phyloP scores from a whole-genome alignment of 2,888 invertebrate genomes.

The Neoaliturus tenellus region DNA sequence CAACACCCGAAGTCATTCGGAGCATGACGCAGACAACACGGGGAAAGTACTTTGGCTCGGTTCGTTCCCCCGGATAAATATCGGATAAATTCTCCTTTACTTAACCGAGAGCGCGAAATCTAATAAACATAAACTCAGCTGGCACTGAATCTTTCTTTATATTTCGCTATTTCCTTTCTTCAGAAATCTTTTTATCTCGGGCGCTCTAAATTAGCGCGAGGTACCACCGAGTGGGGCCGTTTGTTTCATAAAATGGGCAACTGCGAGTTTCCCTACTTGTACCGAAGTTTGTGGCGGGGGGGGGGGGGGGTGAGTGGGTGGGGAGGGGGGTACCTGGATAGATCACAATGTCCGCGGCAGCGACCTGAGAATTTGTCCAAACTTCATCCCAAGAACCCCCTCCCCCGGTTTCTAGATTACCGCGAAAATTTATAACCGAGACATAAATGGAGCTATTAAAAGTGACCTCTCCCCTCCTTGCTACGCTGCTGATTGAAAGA shows the following conservation, averaged over 20 bases:
- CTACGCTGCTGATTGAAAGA: conserved; percentile 40
- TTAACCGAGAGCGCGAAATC: conserved; percentile 33
- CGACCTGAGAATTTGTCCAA: conserved; percentile 66
- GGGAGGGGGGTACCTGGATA: conserved; percentile 57
- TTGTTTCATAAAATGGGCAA: conserved; percentile 45
- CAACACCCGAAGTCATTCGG: neutral
- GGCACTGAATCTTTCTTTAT: conserved; percentile 47
- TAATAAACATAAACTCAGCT: conserved; percentile 46
- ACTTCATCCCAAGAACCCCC: conserved; percentile 40
- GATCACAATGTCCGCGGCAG: conserved; percentile 65
- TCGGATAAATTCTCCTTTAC: conserved; percentile 44
- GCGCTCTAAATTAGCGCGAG: conserved; percentile 45
- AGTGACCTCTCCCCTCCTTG: conserved; percentile 56
- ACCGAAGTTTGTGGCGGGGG: neutral
- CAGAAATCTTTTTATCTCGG: conserved; percentile 48
- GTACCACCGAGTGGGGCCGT: conserved; percentile 1
- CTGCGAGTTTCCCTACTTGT: conserved; percentile 17
- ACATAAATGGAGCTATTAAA: conserved; percentile 61
- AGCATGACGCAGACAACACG: conserved; percentile 18
- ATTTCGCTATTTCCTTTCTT: conserved; percentile 48
- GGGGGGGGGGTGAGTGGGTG: conserved; percentile 15
- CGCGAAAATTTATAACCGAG: conserved; percentile 58
- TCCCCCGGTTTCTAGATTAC: conserved; percentile 37
- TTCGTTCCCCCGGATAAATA: neutral
- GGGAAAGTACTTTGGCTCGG: conserved; percentile 15